Evolutionary conservation across 2,888 invertebrate species (phyloP), one percentile per base, ranked within the genome.

Genomic region (Caenorhabditis sinica): DNA sequence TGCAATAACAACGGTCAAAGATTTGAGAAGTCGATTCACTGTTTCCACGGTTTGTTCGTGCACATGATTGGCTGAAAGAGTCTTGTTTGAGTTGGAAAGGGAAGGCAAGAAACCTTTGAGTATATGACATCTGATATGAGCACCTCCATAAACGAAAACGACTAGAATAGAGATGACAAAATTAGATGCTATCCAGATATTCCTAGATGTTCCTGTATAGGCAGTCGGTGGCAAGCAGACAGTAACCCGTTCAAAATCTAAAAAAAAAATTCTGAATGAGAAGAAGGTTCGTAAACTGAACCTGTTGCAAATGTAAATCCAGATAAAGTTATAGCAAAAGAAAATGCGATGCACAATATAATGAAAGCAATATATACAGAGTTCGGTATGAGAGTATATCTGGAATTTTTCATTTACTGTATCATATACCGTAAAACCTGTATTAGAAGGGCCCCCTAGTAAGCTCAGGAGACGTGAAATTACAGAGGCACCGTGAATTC

Each of bases 211-310:
- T n/a, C 58, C 71, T 45, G 72, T 86, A 74, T 86, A 88, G 5
- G 88, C 88, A 17, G 86, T 87, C 4, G 88, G 88, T 33, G 88
- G 88, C 36, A 88, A 71, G 30, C 88, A 88, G 0, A 88, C 83
- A 0, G 80, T 73, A 1, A 88, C 71, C 8, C 53, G 25, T 17
- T 60, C 65, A 13, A 61, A 40, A 20, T 86, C 86, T 86, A 74
- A 56, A 81, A 53, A n/a, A n/a, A 11, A 28, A 6, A 33, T 36
- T 0, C 2, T 25, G 0, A 23, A 23, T 63, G 15, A 56, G 28
- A 20, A 33, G 2, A 40, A 28, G 25, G 25, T 25, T 0, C n/a
- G 23, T 1, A 66, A 36, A 15, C 28, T 23, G n/a, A 20, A 66
- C 80, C 83, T 53, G 72, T 60, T 25, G 71, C 49, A 40, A 80